phyloP scores from a whole-genome alignment of 2,888 invertebrate species.

The Dexiosoma caninum region DNA sequence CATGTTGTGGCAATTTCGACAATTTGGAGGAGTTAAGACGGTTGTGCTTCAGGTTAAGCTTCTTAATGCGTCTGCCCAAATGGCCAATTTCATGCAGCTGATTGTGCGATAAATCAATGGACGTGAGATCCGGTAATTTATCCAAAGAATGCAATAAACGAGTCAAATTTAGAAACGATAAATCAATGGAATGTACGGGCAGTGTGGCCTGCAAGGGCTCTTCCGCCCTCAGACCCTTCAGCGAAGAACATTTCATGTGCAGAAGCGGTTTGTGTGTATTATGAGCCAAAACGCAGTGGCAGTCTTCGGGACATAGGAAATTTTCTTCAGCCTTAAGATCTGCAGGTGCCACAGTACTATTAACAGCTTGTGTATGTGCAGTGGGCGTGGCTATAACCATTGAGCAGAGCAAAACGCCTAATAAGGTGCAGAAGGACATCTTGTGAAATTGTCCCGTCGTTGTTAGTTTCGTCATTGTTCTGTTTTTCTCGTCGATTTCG shows the following conservation, averaged over 20 bases:
- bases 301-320: constrained; percentile 73
- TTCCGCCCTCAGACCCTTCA: constrained; percentile 69
- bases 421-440: constrained; percentile 47
- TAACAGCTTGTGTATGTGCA: background rate
- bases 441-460: constrained; percentile 41
- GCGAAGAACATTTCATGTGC: constrained; percentile 75
- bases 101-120: constrained; percentile 83
- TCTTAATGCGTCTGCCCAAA: constrained; percentile 81
- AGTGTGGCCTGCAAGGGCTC: constrained; percentile 65
- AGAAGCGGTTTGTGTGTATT: constrained; percentile 69
- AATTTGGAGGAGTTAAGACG: constrained; percentile 80
- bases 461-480: constrained; percentile 46
- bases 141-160: constrained; percentile 80
- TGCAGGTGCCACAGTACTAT: background rate
- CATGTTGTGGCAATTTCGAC: constrained; percentile 80
- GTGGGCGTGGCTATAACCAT: constrained; percentile 40
- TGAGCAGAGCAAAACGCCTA: constrained; percentile 43
- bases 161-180: constrained; percentile 82
- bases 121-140: constrained; percentile 81
- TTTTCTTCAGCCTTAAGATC: constrained; percentile 56
- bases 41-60: constrained; percentile 82
- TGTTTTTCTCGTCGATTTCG: constrained; percentile 22
- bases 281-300: constrained; percentile 70
- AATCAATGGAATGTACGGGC: constrained; percentile 79
- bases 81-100: constrained; percentile 81